Conservation (phyloP, 2,113 vertebrate genomes). For the Hystrix brachyura region DNA sequence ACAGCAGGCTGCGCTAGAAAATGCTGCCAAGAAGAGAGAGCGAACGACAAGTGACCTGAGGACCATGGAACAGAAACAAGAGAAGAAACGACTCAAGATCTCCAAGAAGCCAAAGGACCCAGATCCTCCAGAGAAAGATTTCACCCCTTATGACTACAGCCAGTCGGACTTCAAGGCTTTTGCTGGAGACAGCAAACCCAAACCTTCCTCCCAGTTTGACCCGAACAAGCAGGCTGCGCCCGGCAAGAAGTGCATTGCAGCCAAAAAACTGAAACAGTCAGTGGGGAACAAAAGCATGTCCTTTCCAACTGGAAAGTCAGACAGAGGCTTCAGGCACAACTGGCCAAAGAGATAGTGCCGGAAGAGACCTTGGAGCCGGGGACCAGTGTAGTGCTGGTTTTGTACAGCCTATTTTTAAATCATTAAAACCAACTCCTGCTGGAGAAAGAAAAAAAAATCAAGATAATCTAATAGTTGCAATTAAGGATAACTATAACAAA, state of each 20-base stretch:
- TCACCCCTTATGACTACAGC: slow-evolving; percentile 96
- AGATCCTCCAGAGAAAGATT: slow-evolving; percentile 81
- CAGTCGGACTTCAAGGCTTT: slow-evolving; percentile 95
- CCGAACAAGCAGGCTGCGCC: slow-evolving; percentile 89
- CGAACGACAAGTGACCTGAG: slow-evolving; percentile 84
- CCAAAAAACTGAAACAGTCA: slow-evolving; percentile 88
- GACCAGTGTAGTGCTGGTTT: slow-evolving; percentile 69
- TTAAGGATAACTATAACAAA: slow-evolving; percentile 27
- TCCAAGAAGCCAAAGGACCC: slow-evolving; percentile 84
- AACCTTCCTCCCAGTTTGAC: slow-evolving; percentile 92
- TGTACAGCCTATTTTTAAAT: slow-evolving; percentile 84
- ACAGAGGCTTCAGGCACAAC: slow-evolving; percentile 93
- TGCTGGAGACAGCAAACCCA: slow-evolving; percentile 91
- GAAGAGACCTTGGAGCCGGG: neutral
- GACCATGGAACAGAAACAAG: slow-evolving; percentile 87
- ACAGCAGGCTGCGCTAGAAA: slow-evolving; percentile 91
- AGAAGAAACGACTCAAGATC: slow-evolving; percentile 90
- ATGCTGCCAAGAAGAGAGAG: slow-evolving; percentile 90
- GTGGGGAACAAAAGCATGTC: slow-evolving; percentile 95
- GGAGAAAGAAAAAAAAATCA: neutral
- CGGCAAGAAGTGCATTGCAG: slow-evolving; percentile 89
- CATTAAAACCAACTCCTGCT: slow-evolving; percentile 84
- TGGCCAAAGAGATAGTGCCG: slow-evolving; percentile 96
- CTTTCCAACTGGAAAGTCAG: slow-evolving; percentile 92
- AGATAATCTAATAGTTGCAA: neutral